A percentile compares a stretch with the other conserved stretches of the same genome.
Evolutionary conservation across 2,888 invertebrate genomes (phyloP).

Genomic region (Tetrapedia diversipes): DNA sequence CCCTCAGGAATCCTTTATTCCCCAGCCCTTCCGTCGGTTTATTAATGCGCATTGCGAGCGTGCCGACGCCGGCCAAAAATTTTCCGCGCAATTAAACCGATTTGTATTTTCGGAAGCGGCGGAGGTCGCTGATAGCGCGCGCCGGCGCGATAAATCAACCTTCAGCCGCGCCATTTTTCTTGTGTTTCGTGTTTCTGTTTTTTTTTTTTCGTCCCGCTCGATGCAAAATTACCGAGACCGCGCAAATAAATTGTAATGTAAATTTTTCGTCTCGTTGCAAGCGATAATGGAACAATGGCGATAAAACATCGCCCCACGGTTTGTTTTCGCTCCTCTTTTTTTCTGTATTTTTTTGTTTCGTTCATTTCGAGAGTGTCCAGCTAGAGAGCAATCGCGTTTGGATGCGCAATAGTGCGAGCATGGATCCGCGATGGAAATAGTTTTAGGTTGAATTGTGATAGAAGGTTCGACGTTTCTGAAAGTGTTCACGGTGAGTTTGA

Average conservation of each 20-base stretch:
- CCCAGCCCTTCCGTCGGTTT: constrained; percentile 69
- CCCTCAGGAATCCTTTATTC: constrained; percentile 57
- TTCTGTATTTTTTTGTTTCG: not conserved
- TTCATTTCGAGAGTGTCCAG: not conserved
- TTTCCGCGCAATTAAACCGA: constrained; percentile 76
- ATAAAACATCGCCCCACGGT: constrained; percentile 34
- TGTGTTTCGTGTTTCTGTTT: not conserved
- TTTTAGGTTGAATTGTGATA: no score
- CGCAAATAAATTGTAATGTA: constrained; percentile 42
- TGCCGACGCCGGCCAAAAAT: constrained; percentile 69
- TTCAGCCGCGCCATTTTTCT: constrained; percentile 14
- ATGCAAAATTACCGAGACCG: constrained; percentile 19
- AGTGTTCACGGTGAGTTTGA: no score
- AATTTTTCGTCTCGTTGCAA: constrained; percentile 36
- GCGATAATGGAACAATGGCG: constrained; percentile 21
- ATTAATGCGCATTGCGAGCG: constrained; percentile 72
- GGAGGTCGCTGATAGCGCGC: constrained; percentile 38
- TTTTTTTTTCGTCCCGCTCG: not conserved
- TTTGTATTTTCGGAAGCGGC: constrained; percentile 67
- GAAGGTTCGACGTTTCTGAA: no score
- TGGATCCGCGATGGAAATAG: no score
- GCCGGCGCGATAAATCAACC: constrained; percentile 42
- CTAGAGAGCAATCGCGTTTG: no score
- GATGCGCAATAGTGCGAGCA: no score
- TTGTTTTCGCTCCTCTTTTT: not conserved